Evolutionary conservation across 2,797 vertebrate genomes (phyloP).

Genomic region (Pseudochirops cupreus): DNA sequence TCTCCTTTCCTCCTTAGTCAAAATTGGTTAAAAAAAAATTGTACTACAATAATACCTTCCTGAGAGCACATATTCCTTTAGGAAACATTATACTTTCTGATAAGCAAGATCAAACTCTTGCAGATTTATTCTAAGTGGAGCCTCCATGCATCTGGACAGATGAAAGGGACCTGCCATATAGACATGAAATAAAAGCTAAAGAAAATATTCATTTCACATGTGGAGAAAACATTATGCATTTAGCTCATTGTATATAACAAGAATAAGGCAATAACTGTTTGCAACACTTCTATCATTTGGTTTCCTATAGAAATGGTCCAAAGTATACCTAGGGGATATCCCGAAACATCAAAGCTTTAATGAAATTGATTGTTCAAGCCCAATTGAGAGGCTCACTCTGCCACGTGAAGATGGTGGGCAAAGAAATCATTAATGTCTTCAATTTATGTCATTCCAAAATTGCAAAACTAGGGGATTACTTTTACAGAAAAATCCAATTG

Average conservation of each 20-base stretch:
- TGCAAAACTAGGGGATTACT: neutral
- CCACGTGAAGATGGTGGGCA: neutral
- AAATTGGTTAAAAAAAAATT: neutral
- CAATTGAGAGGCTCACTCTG: neutral
- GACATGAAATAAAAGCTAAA: conserved; percentile 57
- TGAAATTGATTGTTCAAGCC: neutral
- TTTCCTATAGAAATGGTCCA: conserved; percentile 4
- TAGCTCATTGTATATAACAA: conserved; percentile 40
- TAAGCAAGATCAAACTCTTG: conserved; percentile 54
- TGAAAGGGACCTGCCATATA: conserved; percentile 49
- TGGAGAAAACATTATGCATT: conserved; percentile 61
- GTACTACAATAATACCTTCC: neutral
- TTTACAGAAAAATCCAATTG: neutral
- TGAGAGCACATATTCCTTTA: neutral
- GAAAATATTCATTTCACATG: conserved; percentile 34
- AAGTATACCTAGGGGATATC: conserved; percentile 8
- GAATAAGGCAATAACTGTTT: conserved; percentile 48
- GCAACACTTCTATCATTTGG: neutral
- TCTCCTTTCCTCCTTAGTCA: neutral
- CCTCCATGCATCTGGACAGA: conserved; percentile 37
- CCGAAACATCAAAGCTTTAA: conserved; percentile 4
- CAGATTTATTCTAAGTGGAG: conserved; percentile 58
- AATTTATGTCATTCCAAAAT: neutral
- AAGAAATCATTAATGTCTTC: neutral
- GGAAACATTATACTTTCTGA: conserved; percentile 36